Conservation (phyloP, 2,888 invertebrate species). For the Lepidocyrtinus sp. region DNA sequence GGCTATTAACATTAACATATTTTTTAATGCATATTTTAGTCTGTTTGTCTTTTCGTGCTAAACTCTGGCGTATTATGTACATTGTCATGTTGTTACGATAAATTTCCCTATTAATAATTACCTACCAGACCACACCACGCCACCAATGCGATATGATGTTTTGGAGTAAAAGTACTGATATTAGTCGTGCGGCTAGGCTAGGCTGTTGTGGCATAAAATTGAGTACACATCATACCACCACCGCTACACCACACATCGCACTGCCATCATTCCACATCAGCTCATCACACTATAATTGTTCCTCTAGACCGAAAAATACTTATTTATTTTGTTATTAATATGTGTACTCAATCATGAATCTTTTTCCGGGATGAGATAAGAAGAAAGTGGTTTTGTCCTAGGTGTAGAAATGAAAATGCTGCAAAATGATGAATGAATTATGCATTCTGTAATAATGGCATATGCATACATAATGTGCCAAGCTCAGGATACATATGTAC, state of each 20-base stretch:
- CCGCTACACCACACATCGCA: neutral
- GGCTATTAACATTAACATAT: conserved; percentile 1
- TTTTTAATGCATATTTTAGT: conserved; percentile 4
- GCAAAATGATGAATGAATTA: conserved; percentile 34
- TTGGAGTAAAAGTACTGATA: neutral
- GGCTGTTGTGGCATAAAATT: conserved; percentile 3
- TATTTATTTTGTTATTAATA: neutral
- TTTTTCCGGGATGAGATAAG: conserved; percentile 62
- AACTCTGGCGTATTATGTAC: neutral
- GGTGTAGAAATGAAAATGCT: conserved; percentile 20
- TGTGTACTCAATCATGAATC: conserved; percentile 39
- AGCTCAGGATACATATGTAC: neutral
- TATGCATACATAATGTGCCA: conserved; percentile 8
- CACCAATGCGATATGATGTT: neutral
- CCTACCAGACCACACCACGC: conserved; percentile 9
- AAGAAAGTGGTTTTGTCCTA: conserved; percentile 16
- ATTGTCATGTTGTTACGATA: conserved; percentile 10
- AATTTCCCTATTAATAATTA: conserved; percentile 12
- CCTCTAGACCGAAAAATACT: neutral
- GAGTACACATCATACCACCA: conserved; percentile 21
- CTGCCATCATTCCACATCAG: conserved; percentile 1
- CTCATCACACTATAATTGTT: conserved; percentile 2
- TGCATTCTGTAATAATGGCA: conserved; percentile 37
- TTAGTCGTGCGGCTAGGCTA: neutral
- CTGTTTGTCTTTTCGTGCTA: conserved; percentile 3